Percentiles rank a stretch among this genome's conserved stretches.
phyloP scores from a whole-genome alignment of 2,888 invertebrate genomes.

The Dastarcus helophoroides region DNA sequence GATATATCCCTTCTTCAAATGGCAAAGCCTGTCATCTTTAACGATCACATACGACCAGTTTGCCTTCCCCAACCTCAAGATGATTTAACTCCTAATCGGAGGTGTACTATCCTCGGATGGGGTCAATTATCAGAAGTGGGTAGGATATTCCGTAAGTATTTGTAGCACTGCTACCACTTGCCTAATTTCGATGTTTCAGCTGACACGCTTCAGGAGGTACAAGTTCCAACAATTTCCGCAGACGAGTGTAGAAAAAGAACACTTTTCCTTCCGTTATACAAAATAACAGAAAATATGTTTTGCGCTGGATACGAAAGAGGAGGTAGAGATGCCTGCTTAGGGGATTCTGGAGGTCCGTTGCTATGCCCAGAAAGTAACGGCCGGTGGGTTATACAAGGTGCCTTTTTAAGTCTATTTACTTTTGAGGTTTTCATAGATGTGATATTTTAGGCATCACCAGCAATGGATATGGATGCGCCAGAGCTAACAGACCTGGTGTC shows the following conservation, averaged over 20 bases:
- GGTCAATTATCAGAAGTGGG: slow-evolving; percentile 71
- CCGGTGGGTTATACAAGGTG: slow-evolving; percentile 29
- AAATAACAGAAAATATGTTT: slow-evolving; percentile 71
- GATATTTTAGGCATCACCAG: slow-evolving; percentile 53
- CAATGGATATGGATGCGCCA: slow-evolving; percentile 69
- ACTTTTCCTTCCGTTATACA: slow-evolving; percentile 60
- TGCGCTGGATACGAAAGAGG: slow-evolving; percentile 72
- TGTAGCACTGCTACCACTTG: too few species aligned
- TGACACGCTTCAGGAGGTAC: slow-evolving; percentile 72
- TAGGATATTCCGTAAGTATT: slow-evolving; percentile 62
- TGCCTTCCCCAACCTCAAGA: slow-evolving; percentile 52
- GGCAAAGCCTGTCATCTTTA: slow-evolving; percentile 46
- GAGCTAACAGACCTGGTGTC: slow-evolving; percentile 67
- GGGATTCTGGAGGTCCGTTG: slow-evolving; percentile 69
- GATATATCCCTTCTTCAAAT: slow-evolving; percentile 61
- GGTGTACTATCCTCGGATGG: slow-evolving; percentile 73
- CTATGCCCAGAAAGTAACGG: slow-evolving; percentile 56
- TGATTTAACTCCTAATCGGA: slow-evolving; percentile 49
- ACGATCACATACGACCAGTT: slow-evolving; percentile 52
- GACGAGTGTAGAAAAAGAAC: slow-evolving; percentile 65
- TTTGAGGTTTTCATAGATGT: neutral
- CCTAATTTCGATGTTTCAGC: slow-evolving; percentile 42
- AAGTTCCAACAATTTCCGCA: slow-evolving; percentile 67
- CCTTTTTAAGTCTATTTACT: slow-evolving; percentile 1
- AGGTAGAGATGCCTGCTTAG: slow-evolving; percentile 68